Evolutionary conservation across 1,140 invertebrate species (phyloP).

Genomic region (Rhyzopertha dominica): DNA sequence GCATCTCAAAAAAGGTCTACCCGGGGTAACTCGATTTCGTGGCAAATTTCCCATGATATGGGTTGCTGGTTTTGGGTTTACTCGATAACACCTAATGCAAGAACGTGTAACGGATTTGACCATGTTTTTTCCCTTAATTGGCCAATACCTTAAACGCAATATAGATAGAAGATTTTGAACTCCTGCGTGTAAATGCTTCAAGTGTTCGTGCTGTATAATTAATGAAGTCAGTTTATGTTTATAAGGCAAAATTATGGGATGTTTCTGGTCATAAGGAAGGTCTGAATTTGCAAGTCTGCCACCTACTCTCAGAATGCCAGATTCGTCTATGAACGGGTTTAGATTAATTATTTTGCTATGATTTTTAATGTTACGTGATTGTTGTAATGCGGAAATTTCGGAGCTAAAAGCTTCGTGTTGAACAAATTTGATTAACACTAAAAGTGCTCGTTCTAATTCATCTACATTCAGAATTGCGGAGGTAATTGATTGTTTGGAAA

Average conservation of each 20-base stretch:
- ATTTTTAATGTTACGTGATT: conserved; percentile 6
- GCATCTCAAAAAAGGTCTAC: conserved; percentile 25
- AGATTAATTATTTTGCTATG: conserved; percentile 18
- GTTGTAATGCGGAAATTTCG: conserved; percentile 12
- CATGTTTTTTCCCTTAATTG: conserved; percentile 10
- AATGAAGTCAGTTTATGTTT: conserved; percentile 19
- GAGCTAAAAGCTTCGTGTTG: conserved; percentile 17
- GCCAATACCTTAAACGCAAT: conserved; percentile 19
- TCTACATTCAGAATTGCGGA: too few relatives aligned
- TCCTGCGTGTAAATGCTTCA: conserved; percentile 1
- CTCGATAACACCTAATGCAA: conserved; percentile 19
- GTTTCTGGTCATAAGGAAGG: conserved; percentile 17
- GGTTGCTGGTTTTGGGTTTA: conserved; percentile 13
- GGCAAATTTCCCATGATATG: conserved; percentile 42
- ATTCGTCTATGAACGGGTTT: conserved; percentile 24
- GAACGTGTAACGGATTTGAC: too few relatives aligned
- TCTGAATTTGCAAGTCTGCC: conserved; percentile 26
- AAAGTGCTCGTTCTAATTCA: not conserved
- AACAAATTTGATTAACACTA: conserved; percentile 9
- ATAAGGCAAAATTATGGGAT: conserved; percentile 17
- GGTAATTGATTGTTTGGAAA: conserved; percentile 1
- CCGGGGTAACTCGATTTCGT: conserved; percentile 21
- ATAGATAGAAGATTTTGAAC: conserved; percentile 13
- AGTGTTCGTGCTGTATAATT: conserved; percentile 18
- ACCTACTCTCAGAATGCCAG: conserved; percentile 30